Conservation (phyloP, 2,888 invertebrate species). For the Polyommatus iphigenia region DNA sequence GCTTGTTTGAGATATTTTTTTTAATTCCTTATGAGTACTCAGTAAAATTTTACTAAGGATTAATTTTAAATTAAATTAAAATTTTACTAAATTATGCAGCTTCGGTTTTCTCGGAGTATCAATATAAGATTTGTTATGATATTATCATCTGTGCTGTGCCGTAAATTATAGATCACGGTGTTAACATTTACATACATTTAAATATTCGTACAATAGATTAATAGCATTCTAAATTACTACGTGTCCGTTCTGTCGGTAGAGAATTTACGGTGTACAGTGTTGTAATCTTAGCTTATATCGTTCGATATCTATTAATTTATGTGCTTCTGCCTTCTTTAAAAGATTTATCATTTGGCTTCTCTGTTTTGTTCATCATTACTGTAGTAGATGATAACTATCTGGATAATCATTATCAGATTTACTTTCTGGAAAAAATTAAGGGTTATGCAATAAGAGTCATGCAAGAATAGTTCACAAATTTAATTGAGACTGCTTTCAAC, state of each 20-base stretch:
- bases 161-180: background rate
- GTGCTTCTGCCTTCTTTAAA: background rate
- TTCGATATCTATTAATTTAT: slow-evolving; percentile 5
- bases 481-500: background rate
- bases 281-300: background rate
- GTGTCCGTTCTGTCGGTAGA: background rate
- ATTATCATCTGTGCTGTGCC: background rate
- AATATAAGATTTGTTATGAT: background rate
- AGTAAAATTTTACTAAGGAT: too few species aligned
- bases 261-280: slow-evolving; percentile 2
- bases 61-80: too few species aligned
- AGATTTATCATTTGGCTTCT: background rate
- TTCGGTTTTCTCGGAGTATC: too few species aligned
- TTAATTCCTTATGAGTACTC: too few species aligned
- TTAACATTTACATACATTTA: slow-evolving; percentile 26
- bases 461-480: too few species aligned
- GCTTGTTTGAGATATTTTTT: background rate
- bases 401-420: too few species aligned
- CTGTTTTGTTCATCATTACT: background rate
- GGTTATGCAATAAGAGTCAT: too few species aligned
- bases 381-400: background rate
- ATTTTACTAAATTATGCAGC: too few species aligned
- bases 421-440: too few species aligned
- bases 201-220: background rate
- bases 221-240: background rate